Conservation (phyloP, 2,888 invertebrate species). For the Acanthococcus lagerstroemiae region DNA sequence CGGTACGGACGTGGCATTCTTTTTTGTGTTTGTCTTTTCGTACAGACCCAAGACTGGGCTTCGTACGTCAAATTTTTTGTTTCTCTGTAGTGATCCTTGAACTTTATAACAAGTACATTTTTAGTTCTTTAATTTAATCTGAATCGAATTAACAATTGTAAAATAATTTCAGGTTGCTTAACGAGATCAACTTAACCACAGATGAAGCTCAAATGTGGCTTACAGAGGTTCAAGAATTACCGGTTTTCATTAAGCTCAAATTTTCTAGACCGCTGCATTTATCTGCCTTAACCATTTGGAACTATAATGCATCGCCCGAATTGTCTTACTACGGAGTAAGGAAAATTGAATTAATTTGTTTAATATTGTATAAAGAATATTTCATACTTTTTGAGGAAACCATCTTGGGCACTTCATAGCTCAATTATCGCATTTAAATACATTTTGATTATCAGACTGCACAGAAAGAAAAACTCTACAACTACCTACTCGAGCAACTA, state of each 20-base stretch:
- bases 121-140: background rate
- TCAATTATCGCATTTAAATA: too few species aligned
- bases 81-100: background rate
- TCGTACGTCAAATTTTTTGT: background rate
- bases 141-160: background rate
- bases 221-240: conserved; percentile 43
- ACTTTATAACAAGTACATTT: background rate
- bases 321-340: conserved; percentile 54
- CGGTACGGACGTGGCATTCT: background rate
- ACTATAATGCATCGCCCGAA: conserved; percentile 67
- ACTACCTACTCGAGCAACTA: too few species aligned
- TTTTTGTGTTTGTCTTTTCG: background rate
- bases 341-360: too few species aligned
- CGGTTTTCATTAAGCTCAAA: conserved; percentile 40
- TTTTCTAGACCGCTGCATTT: conserved; percentile 38
- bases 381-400: background rate
- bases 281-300: conserved; percentile 57
- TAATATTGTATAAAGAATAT: conserved; percentile 37
- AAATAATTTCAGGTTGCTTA: conserved; percentile 47
- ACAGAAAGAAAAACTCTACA: too few species aligned
- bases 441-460: too few species aligned
- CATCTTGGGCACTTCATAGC: background rate
- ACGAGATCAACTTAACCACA: conserved; percentile 58
- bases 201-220: conserved; percentile 59
- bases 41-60: too few species aligned